A percentile compares a stretch with the other conserved stretches of the same genome.
Evolutionary conservation across 1,140 invertebrate genomes (phyloP).

Genomic region (Argopecten irradians): DNA sequence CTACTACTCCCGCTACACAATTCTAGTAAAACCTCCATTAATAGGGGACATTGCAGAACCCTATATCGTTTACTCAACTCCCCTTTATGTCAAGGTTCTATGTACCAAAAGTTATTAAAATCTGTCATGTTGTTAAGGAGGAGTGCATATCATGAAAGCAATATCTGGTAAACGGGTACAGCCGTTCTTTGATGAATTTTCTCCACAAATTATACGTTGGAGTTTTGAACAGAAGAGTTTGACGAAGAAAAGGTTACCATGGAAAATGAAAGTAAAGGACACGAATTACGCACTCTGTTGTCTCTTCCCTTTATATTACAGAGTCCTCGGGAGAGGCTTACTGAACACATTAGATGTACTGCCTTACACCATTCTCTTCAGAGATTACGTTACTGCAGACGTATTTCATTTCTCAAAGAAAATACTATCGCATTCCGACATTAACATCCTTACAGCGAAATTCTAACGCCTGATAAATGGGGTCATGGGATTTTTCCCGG

Average conservation of each 20-base stretch:
- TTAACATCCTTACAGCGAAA: neutral
- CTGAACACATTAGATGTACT: neutral
- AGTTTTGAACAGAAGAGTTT: neutral
- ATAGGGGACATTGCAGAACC: too few relatives aligned
- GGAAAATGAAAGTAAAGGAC: neutral
- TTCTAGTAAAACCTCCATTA: too few relatives aligned
- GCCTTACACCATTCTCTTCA: neutral
- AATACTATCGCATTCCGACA: neutral
- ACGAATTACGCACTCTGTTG: neutral
- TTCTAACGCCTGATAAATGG: neutral
- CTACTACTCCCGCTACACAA: too few relatives aligned
- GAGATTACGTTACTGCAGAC: neutral
- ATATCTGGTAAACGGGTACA: too few relatives aligned
- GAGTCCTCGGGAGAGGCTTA: neutral
- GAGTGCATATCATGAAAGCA: too few relatives aligned
- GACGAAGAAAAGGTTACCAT: neutral
- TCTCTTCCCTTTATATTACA: neutral
- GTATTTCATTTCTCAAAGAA: neutral
- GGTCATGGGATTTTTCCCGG: neutral
- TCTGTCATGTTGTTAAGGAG: too few relatives aligned
- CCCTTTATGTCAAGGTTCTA: too few relatives aligned
- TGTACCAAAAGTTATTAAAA: too few relatives aligned
- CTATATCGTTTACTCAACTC: too few relatives aligned
- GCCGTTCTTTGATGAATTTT: too few relatives aligned
- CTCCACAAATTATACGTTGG: too few relatives aligned